Evolutionary conservation across 2,113 vertebrate genomes (phyloP).

Genomic region (Ophiodon elongatus): DNA sequence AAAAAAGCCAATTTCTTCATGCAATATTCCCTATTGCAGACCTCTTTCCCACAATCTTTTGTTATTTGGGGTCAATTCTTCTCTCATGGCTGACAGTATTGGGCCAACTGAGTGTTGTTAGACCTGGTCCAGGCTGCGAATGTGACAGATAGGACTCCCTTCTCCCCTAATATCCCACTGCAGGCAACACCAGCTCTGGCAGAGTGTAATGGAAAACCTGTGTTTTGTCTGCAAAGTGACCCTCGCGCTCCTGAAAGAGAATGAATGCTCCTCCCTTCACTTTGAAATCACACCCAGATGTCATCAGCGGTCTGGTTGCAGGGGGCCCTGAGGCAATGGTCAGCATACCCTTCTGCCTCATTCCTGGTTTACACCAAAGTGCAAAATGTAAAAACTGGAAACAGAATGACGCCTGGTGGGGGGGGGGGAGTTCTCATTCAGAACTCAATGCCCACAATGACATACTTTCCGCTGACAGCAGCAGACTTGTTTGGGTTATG

Average conservation of each 20-base stretch:
- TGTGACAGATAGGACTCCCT: slow-evolving; percentile 57
- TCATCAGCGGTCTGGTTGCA: slow-evolving; percentile 41
- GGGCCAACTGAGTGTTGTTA: slow-evolving; percentile 59
- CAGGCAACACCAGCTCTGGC: slow-evolving; percentile 35
- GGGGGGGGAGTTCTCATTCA: not conserved
- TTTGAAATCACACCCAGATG: slow-evolving; percentile 57
- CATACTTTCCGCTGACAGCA: no score
- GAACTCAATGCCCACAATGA: not conserved
- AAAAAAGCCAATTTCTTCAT: slow-evolving; percentile 38
- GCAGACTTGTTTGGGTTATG: no score
- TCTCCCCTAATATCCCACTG: slow-evolving; percentile 54
- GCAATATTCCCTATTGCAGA: slow-evolving; percentile 32
- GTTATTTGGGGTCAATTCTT: slow-evolving; percentile 45
- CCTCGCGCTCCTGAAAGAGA: slow-evolving; percentile 25
- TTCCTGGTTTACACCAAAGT: slow-evolving; percentile 33
- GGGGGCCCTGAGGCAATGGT: slow-evolving; percentile 22
- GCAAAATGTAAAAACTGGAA: slow-evolving; percentile 46
- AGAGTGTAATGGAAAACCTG: slow-evolving; percentile 68
- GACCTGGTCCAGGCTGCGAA: slow-evolving; percentile 35
- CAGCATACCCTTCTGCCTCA: slow-evolving; percentile 9
- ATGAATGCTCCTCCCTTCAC: slow-evolving; percentile 26
- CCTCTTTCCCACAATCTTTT: slow-evolving; percentile 31
- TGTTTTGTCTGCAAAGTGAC: slow-evolving; percentile 60
- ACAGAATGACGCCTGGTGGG: not conserved
- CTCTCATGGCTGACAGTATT: slow-evolving; percentile 65